Base-by-base conservation (phyloP, 2,888 invertebrate species). In the Chrysolina oricalcia region DNA sequence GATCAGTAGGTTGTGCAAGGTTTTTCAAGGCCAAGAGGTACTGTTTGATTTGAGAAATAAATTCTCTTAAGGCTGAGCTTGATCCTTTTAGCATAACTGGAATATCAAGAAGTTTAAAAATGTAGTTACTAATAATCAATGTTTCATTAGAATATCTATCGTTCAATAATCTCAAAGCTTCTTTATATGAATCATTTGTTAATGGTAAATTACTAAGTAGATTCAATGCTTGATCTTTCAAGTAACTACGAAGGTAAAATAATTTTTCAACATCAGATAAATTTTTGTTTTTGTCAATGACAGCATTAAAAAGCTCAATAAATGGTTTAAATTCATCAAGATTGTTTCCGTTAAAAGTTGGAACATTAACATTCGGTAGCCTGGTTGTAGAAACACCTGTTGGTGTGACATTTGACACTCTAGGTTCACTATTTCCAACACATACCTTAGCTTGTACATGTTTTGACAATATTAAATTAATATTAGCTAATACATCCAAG, bases 1-100 rank as follows among this genome's bases (percentile, higher is more conserved):
- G 15, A 50, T 50, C 50, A 50, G 50, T 50, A 50, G 50, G 50
- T 50, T 50, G 50, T 17, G n/a, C 15, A 50, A 50, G 50, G n/a
- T 50, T 50, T 50, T 50, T 50, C 17, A 50, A 17, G 50, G 50
- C 50, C 50, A 50, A 50, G 8, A 50, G 15, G 6, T 50, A 50
- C 50, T 50, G 50, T 50, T 50, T 50, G 2, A 50, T 50, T 50
- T 50, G 50, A 17, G n/a, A 50, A 50, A 50, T 50, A 17, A 17
- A 50, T 50, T 50, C 15, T 50, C 50, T 50, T 8, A 17, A 50
- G 17, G 50, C 50, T 17, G 50, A 50, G 50, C 50, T 50, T 50
- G 50, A 13, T 50, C 50, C 17, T 17, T 50, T 50, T 50, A 50
- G 10, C n/a, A 50, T 50, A n/a, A n/a, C 50, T n/a, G 50, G 15